Base-by-base conservation (phyloP, 2,797 vertebrate species). In the Coranthus polyacanthus region DNA sequence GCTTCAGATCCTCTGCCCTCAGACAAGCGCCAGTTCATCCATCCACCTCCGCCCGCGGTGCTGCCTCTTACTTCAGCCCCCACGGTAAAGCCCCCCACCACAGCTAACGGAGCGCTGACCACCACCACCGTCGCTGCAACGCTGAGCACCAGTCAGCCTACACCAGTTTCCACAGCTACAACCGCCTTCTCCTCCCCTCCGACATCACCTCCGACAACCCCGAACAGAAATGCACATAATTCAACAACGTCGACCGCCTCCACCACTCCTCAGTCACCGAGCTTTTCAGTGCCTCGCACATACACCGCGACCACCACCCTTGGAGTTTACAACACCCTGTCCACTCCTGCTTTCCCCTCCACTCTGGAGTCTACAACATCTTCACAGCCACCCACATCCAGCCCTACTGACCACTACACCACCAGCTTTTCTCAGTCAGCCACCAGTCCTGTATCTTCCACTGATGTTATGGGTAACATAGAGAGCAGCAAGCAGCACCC, bases 21-120 rank as follows among this genome's bases (percentile, higher is more conserved):
- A 12, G 93, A 94, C 86, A 94, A 94, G 67, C 92, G 94, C 2
- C 93, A 92, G 43, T 91, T 92, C 41, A 88, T 90, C 10, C 88
- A 81, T 5, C 86, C 79, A 26, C 92, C 87, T 0, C 62, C 75
- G 0, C 68, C 72, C 13, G 49, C 84, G 62, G 60, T 18, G 12
- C 47, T 49, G 32, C 88, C 81, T 58, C 83, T 52, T 12, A 91
- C 86, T 0, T 41, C 77, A 12, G 42, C 66, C 55, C 63, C 86
- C 9, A 46, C 75, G 2, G 55, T 11, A n/a, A 56, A 72, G 44
- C 24, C 58, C 15, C 16, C 51, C 5, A 56, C 42, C 37, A 59
- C 79, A 62, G 41, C 7, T 1, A 57, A 55, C 12, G 26, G 15
- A 12, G 65, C 0, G 8, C 37, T 52, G 46, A 7, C 57, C 43